A percentile compares a stretch with the other conserved stretches of the same genome.
These are phyloP conservation scores for Aphrocallistes beatrix DNA, from an alignment of 37 sponge, comb jelly and placozoan species.

Conservation along the genomic window DNA sequence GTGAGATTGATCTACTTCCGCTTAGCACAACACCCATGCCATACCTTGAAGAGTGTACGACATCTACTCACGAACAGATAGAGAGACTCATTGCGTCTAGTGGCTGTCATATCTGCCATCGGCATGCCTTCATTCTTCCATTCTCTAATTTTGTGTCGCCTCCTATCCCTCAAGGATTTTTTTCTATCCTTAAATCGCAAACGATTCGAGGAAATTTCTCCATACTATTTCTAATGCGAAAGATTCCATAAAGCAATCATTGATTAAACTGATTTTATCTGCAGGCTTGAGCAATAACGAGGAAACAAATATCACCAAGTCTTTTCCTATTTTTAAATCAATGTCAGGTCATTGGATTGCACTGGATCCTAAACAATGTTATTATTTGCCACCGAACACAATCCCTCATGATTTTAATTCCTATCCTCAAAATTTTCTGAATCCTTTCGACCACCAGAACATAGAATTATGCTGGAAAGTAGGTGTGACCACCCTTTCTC, in stretches of 20 bases:
- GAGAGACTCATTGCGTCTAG: background rate
- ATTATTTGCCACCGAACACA: background rate
- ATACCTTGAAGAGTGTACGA: background rate
- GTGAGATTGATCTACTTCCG: background rate
- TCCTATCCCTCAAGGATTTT: background rate
- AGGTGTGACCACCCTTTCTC: background rate
- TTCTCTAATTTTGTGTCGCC: background rate
- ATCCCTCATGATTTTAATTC: background rate
- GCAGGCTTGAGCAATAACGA: background rate
- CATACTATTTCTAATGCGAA: background rate
- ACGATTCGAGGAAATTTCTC: background rate
- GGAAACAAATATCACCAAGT: background rate
- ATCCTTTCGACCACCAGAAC: background rate
- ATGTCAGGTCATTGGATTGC: background rate
- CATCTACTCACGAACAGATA: background rate
- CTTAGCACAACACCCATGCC: background rate
- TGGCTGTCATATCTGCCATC: slow-evolving; percentile 14
- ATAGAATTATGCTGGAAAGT: background rate
- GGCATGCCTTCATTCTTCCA: background rate
- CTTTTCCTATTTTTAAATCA: background rate
- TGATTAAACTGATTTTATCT: background rate
- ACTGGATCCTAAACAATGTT: background rate
- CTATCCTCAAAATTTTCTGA: background rate
- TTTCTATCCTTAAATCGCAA: background rate
- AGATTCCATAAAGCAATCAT: background rate